Evolutionary conservation across 2,888 invertebrate genomes (phyloP).

Genomic region (Trachelus troglodyta): DNA sequence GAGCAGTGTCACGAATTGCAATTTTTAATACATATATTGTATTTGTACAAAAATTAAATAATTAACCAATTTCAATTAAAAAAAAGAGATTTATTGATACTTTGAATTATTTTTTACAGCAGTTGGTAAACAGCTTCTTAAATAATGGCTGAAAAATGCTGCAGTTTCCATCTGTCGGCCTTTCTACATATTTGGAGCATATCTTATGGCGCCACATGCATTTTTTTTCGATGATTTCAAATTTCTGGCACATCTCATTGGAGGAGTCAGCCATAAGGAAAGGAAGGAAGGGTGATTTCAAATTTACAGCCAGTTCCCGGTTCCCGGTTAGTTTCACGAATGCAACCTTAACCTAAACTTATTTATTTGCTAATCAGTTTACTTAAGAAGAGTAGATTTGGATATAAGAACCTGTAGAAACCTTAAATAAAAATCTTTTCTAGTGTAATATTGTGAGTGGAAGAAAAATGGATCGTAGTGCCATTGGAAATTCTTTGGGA

Average conservation of each 20-base stretch:
- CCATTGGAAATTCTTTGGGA: constrained; percentile 41
- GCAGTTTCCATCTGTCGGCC: neutral
- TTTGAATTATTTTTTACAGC: neutral
- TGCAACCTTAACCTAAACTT: neutral
- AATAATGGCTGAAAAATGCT: neutral
- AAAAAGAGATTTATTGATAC: neutral
- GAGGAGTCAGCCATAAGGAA: too few species aligned
- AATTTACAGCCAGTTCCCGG: neutral
- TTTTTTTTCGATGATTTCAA: neutral
- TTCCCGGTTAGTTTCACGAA: neutral
- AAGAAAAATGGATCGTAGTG: constrained; percentile 35
- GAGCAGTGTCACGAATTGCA: too few species aligned
- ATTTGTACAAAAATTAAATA: neutral
- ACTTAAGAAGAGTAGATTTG: too few species aligned
- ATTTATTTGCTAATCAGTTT: too few species aligned
- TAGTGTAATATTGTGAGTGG: neutral
- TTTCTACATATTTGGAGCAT: neutral
- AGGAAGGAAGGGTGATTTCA: neutral
- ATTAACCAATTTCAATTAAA: neutral
- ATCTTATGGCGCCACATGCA: neutral
- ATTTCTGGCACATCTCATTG: neutral
- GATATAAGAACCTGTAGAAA: too few species aligned
- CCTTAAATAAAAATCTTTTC: too few species aligned
- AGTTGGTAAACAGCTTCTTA: neutral
- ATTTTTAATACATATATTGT: neutral